These are phyloP conservation scores for Vollenhovia emeryi DNA, from an alignment of 1,140 invertebrate species.

Conservation along the genomic window DNA sequence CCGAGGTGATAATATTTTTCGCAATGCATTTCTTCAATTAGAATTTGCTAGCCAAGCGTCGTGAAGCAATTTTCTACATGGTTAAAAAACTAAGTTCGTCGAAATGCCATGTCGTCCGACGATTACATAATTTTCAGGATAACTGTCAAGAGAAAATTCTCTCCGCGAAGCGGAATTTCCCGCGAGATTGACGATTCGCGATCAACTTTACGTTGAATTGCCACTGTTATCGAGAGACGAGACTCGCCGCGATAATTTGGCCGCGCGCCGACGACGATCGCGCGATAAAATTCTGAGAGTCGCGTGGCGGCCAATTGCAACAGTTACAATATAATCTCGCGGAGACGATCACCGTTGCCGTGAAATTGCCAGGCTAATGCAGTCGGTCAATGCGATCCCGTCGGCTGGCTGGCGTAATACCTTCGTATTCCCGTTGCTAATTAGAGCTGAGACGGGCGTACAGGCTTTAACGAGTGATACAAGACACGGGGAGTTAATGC, in stretches of 20 bases:
- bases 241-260: constrained; percentile 14
- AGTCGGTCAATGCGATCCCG: constrained; percentile 59
- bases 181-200: neutral
- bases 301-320: constrained; percentile 51
- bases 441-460: constrained; percentile 66
- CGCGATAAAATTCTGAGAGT: constrained; percentile 6
- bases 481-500: constrained; percentile 67
- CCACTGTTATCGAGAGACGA: neutral
- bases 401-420: constrained; percentile 21
- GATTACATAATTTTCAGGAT: no score
- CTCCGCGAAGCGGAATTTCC: neutral
- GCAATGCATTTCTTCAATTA: no score
- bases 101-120: no score
- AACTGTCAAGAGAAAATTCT: no score
- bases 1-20: no score
- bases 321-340: constrained; percentile 69
- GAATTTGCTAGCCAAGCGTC: no score
- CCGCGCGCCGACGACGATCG: constrained; percentile 1
- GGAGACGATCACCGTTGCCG: constrained; percentile 68
- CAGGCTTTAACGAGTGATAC: constrained; percentile 65
- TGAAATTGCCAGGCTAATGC: constrained; percentile 71
- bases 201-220: neutral
- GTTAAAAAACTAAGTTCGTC: no score
- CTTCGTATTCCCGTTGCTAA: constrained; percentile 65
- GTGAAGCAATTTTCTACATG: no score